Evolutionary conservation across 2,797 vertebrate genomes (phyloP).

Genomic region (Meriones psammophilus): DNA sequence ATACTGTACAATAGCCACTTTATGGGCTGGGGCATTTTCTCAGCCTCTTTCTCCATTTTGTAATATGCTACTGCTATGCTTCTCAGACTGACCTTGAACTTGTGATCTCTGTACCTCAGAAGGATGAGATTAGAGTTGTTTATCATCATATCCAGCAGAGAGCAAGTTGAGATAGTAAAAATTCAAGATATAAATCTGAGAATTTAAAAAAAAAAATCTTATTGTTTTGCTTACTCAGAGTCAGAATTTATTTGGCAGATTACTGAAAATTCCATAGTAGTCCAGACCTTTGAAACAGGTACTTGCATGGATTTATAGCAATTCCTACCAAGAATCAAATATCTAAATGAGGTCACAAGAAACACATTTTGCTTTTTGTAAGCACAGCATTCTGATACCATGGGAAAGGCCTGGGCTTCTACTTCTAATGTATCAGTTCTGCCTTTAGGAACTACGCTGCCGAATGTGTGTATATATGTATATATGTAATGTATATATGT

Average conservation of each 20-base stretch:
- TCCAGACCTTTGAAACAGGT: neutral
- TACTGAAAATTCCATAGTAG: neutral
- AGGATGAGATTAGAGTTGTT: neutral
- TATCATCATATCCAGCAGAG: neutral
- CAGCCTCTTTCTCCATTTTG: neutral
- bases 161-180: neutral
- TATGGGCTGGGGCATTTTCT: neutral
- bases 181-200: neutral
- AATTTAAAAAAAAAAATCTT: neutral
- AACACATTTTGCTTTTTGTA: neutral
- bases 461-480: neutral
- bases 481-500: too few species aligned
- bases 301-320: neutral
- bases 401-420: neutral
- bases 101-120: neutral
- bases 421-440: neutral
- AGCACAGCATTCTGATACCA: neutral
- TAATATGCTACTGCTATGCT: neutral
- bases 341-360: neutral
- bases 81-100: neutral
- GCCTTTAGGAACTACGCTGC: neutral
- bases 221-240: neutral
- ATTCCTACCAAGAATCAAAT: neutral
- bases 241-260: conserved; percentile 40
- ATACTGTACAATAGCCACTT: neutral